Evolutionary conservation across 1,140 invertebrate species (phyloP), one percentile per base, ranked within the genome.

Genomic region (Diorhabda sublineata): DNA sequence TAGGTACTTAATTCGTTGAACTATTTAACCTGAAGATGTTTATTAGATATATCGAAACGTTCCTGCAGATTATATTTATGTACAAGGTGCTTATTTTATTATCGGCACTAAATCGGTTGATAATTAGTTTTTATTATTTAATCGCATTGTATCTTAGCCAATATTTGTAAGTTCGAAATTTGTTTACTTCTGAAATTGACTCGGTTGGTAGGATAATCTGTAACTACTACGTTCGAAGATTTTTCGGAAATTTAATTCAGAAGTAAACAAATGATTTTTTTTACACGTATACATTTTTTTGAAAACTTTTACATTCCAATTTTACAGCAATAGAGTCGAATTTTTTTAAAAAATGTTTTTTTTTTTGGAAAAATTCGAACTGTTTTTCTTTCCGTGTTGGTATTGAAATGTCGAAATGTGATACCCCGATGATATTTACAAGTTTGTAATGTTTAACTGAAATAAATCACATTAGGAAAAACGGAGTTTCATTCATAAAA

Each of bases 381-480:
- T 0, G 26, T 26, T 2, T 26, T 26, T 26, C 26, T 26, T 26
- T 26, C n/a, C n/a, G n/a, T 52, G n/a, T 52, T 52, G 47, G 47
- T 52, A 52, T 52, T 52, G 47, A 52, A 8, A 52, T 62, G 61
- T 62, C 44, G 44, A 62, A 62, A 62, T 62, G 61, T 62, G 61
- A 62, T 62, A 62, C 44, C 61, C n/a, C 43, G n/a, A 6, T 62
- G 44, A 9, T 42, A 42, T 44, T 43, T 62, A 43, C 43, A 44
- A 61, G 60, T 61, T 61, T 61, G 60, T 61, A 61, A 42, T 61
- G 60, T 61, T 62, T 44, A 62, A 8, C 45, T 62, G 42, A 44
- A 62, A 62, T 62, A 62, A 62, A 62, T 44, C 7, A 6, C n/a
- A 59, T 26, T 26, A 26, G 26, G 26, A 26, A 26, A 26, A 26